A percentile compares a stretch with the other conserved stretches of the same genome.
Conservation (phyloP, 2,113 vertebrate species). For the Hemiscyllium ocellatum region DNA sequence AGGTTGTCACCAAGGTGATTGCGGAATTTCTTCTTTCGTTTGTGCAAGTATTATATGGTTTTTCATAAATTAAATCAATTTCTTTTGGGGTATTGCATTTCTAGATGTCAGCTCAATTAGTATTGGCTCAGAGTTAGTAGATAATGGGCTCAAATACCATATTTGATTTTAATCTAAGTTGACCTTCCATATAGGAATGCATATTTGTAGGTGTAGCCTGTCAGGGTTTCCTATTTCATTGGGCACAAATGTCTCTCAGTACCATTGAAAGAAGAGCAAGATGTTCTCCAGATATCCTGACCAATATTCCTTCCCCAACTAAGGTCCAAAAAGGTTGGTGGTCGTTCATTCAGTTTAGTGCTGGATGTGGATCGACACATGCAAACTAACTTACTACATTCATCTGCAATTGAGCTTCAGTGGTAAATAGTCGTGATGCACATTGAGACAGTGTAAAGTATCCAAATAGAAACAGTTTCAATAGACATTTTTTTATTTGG, state of each 20-base stretch:
- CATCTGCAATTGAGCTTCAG: neutral
- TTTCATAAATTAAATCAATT: neutral
- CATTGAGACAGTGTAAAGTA: too few relatives aligned
- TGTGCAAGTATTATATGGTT: neutral
- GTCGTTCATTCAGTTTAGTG: neutral
- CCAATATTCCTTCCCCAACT: neutral
- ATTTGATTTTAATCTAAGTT: neutral
- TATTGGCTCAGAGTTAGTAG: neutral
- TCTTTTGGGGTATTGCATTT: neutral
- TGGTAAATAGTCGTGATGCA: neutral
- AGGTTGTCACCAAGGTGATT: conserved; percentile 14
- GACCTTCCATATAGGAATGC: neutral
- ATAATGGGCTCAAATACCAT: neutral
- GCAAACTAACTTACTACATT: neutral
- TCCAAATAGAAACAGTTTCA: neutral
- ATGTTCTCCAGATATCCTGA: neutral
- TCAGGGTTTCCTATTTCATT: neutral
- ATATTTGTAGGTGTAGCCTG: neutral
- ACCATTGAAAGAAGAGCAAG: neutral
- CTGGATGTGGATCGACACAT: neutral
- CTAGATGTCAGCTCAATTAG: neutral
- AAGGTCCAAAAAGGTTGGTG: neutral
- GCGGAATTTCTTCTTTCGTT: neutral
- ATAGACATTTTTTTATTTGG: conserved; percentile 34
- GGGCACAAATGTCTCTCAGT: neutral